Conservation (phyloP, 2,797 vertebrate genomes). For the Oryzias sinensis region DNA sequence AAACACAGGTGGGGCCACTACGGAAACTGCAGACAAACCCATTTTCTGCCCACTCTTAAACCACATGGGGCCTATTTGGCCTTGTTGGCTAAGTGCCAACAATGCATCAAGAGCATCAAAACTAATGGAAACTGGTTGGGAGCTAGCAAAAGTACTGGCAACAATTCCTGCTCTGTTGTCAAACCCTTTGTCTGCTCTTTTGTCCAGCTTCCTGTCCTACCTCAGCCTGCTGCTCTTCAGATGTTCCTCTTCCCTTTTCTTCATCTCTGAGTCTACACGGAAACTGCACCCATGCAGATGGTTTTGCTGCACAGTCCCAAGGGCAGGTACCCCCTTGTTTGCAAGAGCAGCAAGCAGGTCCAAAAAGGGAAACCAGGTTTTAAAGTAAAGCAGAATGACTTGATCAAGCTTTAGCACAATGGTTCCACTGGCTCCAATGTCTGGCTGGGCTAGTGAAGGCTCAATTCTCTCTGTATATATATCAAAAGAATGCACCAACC, state of each 20-base stretch:
- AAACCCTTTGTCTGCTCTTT: slow-evolving; percentile 28
- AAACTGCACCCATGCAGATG: slow-evolving; percentile 9
- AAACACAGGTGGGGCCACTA: too few species aligned
- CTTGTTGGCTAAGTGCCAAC: background rate
- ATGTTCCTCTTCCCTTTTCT: slow-evolving; percentile 19
- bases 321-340: slow-evolving; percentile 14
- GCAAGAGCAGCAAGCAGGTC: slow-evolving; percentile 7
- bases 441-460: background rate
- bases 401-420: slow-evolving; percentile 3
- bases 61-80: slow-evolving; percentile 1
- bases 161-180: slow-evolving; percentile 11
- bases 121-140: slow-evolving; percentile 7
- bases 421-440: slow-evolving; percentile 1
- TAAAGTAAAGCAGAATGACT: slow-evolving; percentile 4
- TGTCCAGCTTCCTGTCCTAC: background rate
- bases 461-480: background rate
- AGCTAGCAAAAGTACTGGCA: slow-evolving; percentile 14
- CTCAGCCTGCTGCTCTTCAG: slow-evolving; percentile 12
- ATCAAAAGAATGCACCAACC: slow-evolving; percentile 7
- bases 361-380: slow-evolving; percentile 2
- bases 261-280: slow-evolving; percentile 4
- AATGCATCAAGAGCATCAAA: too few species aligned
- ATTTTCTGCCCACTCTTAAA: too few species aligned
- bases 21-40: too few species aligned
- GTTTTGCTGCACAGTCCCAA: slow-evolving; percentile 11